Conservation (phyloP, 2,888 invertebrate species). For the Xylophagus ater region DNA sequence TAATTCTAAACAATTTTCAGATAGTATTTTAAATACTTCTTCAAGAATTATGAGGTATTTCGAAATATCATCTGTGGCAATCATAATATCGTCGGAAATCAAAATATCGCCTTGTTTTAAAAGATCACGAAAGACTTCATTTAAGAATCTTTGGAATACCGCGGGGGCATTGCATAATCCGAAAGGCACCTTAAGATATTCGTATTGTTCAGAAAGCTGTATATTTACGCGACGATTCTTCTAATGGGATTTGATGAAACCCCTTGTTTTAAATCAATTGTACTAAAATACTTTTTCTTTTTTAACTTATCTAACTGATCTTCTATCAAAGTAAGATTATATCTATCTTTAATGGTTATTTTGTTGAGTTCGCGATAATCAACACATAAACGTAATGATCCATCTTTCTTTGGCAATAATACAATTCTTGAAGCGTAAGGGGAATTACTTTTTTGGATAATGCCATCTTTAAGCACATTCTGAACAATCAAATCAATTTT, state of each 20-base stretch:
- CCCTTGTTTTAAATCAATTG: constrained; percentile 16
- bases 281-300: constrained; percentile 13
- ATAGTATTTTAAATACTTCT: not conserved
- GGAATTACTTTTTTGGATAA: constrained; percentile 6
- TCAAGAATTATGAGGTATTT: not conserved
- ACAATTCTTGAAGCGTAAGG: constrained; percentile 6
- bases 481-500: too few relatives aligned
- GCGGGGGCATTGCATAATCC: constrained; percentile 30
- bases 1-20: not conserved
- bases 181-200: constrained; percentile 32
- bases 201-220: constrained; percentile 27
- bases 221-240: constrained; percentile 14
- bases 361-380: constrained; percentile 5
- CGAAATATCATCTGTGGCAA: constrained; percentile 1
- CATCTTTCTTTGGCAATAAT: constrained; percentile 5
- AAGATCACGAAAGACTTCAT: constrained; percentile 7
- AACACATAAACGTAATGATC: constrained; percentile 4
- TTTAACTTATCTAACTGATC: constrained; percentile 5
- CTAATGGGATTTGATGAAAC: constrained; percentile 15
- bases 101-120: constrained; percentile 10
- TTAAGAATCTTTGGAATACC: constrained; percentile 23
- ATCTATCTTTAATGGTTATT: constrained; percentile 3
- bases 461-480: too few relatives aligned
- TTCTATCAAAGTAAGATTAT: constrained; percentile 2
- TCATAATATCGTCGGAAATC: constrained; percentile 13